A percentile compares a stretch with the other conserved stretches of the same genome.
Evolutionary conservation across 2,113 vertebrate genomes (phyloP).

Genomic region (Chunga burmeisteri): DNA sequence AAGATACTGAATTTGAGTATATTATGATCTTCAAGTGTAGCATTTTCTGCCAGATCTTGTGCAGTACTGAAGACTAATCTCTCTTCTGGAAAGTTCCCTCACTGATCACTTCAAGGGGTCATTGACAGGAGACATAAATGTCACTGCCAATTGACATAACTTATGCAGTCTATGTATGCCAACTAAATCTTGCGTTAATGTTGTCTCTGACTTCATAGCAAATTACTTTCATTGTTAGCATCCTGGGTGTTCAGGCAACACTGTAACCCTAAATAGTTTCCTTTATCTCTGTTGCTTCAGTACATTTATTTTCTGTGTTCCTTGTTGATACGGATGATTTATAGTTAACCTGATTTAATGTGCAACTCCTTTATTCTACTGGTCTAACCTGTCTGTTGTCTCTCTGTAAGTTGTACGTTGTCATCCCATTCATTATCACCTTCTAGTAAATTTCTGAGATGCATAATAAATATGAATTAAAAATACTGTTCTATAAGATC

Average conservation of each 20-base stretch:
- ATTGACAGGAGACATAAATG: background rate
- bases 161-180: background rate
- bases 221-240: background rate
- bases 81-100: background rate
- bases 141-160: background rate
- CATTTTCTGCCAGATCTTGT: background rate
- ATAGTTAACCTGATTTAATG: background rate
- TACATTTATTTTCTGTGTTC: background rate
- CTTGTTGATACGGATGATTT: background rate
- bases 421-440: background rate
- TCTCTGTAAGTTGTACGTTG: background rate
- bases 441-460: background rate
- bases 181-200: background rate
- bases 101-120: background rate
- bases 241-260: background rate
- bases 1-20: background rate
- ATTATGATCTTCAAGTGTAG: background rate
- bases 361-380: background rate
- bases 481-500: background rate
- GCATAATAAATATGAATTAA: background rate
- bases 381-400: background rate
- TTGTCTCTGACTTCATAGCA: background rate
- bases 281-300: background rate
- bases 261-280: background rate
- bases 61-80: background rate